Evolutionary conservation across 2,888 invertebrate genomes (phyloP).

Genomic region (Ichneumon xanthorius): DNA sequence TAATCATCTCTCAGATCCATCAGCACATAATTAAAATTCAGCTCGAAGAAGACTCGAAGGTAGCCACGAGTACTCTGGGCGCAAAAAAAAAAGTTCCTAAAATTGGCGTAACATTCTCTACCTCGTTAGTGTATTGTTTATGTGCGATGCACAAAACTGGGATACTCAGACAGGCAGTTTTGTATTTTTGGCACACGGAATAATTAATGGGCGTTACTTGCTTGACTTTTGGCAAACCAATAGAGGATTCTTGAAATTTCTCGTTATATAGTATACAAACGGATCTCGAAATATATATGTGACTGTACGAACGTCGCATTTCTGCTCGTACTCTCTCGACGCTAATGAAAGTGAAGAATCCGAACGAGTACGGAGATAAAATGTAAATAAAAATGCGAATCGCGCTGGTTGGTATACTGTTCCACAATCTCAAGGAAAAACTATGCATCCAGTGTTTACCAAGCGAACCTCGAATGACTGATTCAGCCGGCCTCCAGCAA

Average conservation of each 20-base stretch:
- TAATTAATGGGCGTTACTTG: constrained; percentile 34
- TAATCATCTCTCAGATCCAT: background rate
- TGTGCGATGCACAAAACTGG: constrained; percentile 1
- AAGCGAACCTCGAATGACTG: constrained; percentile 42
- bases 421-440: constrained; percentile 64
- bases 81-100: background rate
- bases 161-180: constrained; percentile 15
- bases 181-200: constrained; percentile 49
- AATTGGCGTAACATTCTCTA: background rate
- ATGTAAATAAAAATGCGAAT: constrained; percentile 5
- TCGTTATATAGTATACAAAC: background rate
- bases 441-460: constrained; percentile 51
- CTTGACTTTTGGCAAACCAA: constrained; percentile 27
- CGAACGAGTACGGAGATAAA: background rate
- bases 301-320: constrained; percentile 16
- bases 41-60: background rate
- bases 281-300: background rate
- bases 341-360: constrained; percentile 33
- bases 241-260: constrained; percentile 31
- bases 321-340: constrained; percentile 22
- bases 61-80: background rate
- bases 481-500: constrained; percentile 55
- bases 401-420: constrained; percentile 13
- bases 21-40: background rate
- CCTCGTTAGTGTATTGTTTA: constrained; percentile 39